These are phyloP conservation scores for Mandrillus leucophaeus DNA, from an alignment of 2,113 vertebrate species.

Conservation along the genomic window DNA sequence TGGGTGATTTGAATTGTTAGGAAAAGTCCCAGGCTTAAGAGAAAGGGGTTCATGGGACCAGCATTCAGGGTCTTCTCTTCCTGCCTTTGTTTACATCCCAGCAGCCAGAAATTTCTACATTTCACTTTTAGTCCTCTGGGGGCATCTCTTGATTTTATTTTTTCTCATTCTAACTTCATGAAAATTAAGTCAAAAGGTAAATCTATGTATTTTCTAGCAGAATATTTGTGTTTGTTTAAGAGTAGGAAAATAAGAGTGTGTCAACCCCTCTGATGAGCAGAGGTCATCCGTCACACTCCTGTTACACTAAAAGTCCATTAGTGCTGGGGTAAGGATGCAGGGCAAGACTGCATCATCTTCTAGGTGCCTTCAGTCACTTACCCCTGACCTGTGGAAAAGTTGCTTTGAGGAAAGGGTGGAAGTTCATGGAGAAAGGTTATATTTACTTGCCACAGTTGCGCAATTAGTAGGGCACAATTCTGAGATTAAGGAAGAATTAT, in stretches of 20 bases:
- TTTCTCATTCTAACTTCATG: constrained; percentile 39
- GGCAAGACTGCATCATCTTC: constrained; percentile 36
- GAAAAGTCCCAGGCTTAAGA: neutral
- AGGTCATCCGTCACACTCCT: constrained; percentile 52
- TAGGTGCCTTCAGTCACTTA: constrained; percentile 53
- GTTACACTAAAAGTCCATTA: constrained; percentile 64
- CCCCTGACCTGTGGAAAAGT: constrained; percentile 61
- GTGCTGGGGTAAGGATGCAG: constrained; percentile 32
- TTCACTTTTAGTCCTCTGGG: neutral
- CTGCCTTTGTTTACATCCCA: neutral
- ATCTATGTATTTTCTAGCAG: constrained; percentile 57
- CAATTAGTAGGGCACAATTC: constrained; percentile 61
- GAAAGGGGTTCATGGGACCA: neutral
- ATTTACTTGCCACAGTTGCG: constrained; percentile 47
- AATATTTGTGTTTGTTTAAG: constrained; percentile 67
- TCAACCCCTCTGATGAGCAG: constrained; percentile 45
- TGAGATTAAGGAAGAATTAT: constrained; percentile 61
- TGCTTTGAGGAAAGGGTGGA: constrained; percentile 59
- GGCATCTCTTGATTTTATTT: neutral
- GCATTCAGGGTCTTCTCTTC: neutral
- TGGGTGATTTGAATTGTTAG: neutral
- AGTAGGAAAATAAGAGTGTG: constrained; percentile 69
- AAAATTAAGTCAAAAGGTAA: constrained; percentile 66
- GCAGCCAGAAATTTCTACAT: neutral
- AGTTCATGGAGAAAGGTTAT: constrained; percentile 66